These are phyloP conservation scores for Psittacula cyanocephala DNA, from an alignment of 2,113 vertebrate genomes.

Conservation along the genomic window DNA sequence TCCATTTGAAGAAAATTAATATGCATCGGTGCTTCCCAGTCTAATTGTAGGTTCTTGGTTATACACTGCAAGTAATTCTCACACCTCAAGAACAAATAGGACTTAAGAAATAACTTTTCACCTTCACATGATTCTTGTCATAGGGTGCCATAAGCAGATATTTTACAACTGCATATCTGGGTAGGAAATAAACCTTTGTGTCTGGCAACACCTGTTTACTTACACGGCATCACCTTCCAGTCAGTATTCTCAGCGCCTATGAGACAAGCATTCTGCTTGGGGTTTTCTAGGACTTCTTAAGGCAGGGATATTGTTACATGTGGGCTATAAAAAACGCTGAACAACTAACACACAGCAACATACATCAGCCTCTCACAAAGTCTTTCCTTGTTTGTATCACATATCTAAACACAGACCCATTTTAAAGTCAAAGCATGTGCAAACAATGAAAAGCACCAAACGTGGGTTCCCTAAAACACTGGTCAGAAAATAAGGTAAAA, in stretches of 20 bases:
- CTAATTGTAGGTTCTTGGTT: background rate
- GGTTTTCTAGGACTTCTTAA: background rate
- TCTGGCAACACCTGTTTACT: background rate
- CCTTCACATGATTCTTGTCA: background rate
- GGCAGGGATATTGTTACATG: background rate
- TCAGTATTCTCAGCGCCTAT: background rate
- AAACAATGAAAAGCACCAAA: background rate
- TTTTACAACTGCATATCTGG: background rate
- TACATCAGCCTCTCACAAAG: background rate
- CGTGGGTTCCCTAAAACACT: background rate
- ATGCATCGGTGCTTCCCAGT: background rate
- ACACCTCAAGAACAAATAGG: background rate
- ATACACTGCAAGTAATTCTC: background rate
- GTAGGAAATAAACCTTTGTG: background rate
- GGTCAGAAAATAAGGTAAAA: background rate
- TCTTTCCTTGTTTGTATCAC: background rate
- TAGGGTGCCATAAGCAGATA: rapidly evolving
- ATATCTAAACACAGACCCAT: background rate
- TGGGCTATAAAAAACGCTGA: background rate
- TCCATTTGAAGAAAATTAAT: background rate
- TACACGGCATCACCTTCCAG: background rate
- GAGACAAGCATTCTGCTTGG: background rate
- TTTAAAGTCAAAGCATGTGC: background rate
- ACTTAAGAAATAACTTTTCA: background rate
- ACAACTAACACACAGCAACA: background rate